Base-by-base conservation (phyloP, 2,888 invertebrate species). In the Pegoplata infirma region DNA sequence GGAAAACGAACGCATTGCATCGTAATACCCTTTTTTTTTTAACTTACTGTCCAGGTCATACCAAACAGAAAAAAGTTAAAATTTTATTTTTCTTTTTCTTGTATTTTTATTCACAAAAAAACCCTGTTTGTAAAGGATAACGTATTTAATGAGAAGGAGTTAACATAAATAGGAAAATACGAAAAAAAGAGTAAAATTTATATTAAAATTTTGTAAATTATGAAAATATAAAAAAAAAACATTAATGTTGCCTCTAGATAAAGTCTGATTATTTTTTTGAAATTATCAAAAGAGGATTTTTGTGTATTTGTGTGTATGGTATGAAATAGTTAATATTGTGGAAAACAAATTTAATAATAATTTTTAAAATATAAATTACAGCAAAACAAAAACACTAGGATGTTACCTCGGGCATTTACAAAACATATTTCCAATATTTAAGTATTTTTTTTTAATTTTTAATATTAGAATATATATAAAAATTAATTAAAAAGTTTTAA, bases 131-230 rank as follows among this genome's bases (percentile, higher is more conserved):
- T 16, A n/a, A 46, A 55, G 58, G 17, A 21, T 51, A 28, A 32
- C 47, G 19, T 58, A 16, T 16, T 5, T 69, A 63, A 69, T 75
- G 49, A 75, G 49, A 49, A 55, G 61, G 55, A 55, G 61, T 68
- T 61, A 21, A 44, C 63, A 69, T 69, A 12, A n/a, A n/a, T n/a
- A n/a, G n/a, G n/a, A n/a, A n/a, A n/a, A n/a, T n/a, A n/a, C n/a
- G n/a, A n/a, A n/a, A n/a, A n/a, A 40, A n/a, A n/a, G 12, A 40
- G n/a, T 32, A 14, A 40, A 40, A 40, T 40, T n/a, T 61, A 55
- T 69, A 75, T 56, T 63, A 75, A 75, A 75, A 75, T 63, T 69
- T 8, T 75, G 51, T 47, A 68, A 74, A 74, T 59, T 23, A 46
- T 59, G 53, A 56, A 61, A 32, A 46, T 36, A n/a, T 23, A 5